Evolutionary conservation across 2,888 invertebrate genomes (phyloP).

Genomic region (Sarcophaga variegata): DNA sequence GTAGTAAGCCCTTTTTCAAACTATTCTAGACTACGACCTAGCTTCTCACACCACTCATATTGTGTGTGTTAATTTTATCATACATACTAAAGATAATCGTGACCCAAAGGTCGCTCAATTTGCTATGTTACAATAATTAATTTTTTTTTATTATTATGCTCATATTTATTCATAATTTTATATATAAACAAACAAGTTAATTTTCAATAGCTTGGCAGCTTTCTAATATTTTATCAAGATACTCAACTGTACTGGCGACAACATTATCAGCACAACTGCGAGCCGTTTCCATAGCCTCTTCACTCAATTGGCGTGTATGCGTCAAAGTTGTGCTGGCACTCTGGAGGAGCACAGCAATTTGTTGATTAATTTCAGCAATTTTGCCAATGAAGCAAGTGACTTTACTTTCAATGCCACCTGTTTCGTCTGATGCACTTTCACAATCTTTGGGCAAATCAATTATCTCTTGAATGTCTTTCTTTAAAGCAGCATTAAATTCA

Average conservation of each 20-base stretch:
- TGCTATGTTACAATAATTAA: neutral
- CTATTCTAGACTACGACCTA: too few relatives aligned
- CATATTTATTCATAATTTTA: neutral
- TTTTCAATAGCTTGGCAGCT: conserved; percentile 55
- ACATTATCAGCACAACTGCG: conserved; percentile 71
- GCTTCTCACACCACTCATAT: too few relatives aligned
- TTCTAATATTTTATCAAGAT: conserved; percentile 58
- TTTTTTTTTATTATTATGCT: neutral
- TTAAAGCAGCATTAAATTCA: conserved; percentile 66
- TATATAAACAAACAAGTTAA: neutral
- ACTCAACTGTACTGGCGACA: conserved; percentile 66
- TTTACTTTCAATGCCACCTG: conserved; percentile 58
- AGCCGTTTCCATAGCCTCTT: conserved; percentile 68
- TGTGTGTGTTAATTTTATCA: too few relatives aligned
- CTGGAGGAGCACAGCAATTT: conserved; percentile 73
- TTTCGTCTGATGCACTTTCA: neutral
- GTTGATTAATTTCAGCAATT: conserved; percentile 73
- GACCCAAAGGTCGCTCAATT: neutral
- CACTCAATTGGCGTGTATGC: conserved; percentile 71
- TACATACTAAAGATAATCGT: too few relatives aligned
- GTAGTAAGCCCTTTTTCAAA: too few relatives aligned
- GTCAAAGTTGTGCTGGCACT: conserved; percentile 71
- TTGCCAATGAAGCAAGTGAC: conserved; percentile 73
- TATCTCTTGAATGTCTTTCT: conserved; percentile 72
- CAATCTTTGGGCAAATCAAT: conserved; percentile 69